phyloP scores from a whole-genome alignment of 2,888 invertebrate species.

The Penaeus monodon region DNA sequence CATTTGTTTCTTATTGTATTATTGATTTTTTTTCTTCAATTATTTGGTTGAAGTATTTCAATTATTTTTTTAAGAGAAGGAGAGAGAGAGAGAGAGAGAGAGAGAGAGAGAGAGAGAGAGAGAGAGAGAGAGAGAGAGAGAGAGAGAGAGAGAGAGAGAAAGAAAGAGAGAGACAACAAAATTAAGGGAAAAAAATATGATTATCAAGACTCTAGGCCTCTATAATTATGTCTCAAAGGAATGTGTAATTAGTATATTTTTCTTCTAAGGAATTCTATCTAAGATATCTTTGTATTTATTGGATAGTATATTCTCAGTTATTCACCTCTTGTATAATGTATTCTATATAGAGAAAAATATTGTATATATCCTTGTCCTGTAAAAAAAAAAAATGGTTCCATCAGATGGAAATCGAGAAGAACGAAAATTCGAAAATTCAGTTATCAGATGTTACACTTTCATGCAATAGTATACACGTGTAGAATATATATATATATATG shows the following conservation, averaged over 20 bases:
- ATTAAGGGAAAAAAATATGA: neutral
- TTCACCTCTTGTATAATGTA: too few species aligned
- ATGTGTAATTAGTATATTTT: neutral
- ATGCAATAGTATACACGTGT: neutral
- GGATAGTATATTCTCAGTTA: too few species aligned
- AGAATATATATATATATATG: neutral
- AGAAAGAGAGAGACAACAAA: neutral
- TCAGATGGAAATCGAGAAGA: neutral
- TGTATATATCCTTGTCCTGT: too few species aligned
- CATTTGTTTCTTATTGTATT: too few species aligned
- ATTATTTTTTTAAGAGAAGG: slow-evolving; percentile 3
- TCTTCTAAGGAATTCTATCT: too few species aligned
- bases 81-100: slow-evolving; percentile 10
- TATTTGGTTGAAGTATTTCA: neutral
- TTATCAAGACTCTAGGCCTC: slow-evolving; percentile 1
- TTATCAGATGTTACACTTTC: neutral
- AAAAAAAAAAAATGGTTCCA: too few species aligned
- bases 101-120: neutral
- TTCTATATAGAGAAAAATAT: too few species aligned
- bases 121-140: neutral
- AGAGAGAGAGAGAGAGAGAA: neutral
- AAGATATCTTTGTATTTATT: too few species aligned
- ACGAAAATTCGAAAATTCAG: neutral
- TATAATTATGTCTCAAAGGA: neutral
- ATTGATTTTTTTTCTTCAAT: too few species aligned